phyloP scores from a whole-genome alignment of 2,888 invertebrate species.

The Drosophila anomalipes region DNA sequence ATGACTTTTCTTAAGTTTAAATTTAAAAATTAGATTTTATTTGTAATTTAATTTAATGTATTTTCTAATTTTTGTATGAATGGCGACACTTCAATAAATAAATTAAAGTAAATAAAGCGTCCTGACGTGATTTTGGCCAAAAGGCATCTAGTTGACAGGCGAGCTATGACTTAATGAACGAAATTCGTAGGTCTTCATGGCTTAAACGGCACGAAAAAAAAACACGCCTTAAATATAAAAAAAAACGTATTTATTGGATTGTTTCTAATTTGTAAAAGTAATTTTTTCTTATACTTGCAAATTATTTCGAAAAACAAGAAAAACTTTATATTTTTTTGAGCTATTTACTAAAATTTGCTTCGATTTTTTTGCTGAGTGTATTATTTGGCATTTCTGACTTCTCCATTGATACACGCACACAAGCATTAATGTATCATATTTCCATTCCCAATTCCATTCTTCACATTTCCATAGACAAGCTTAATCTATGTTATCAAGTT shows the following conservation, averaged over 20 bases:
- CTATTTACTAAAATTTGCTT: not conserved
- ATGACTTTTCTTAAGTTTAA: not conserved
- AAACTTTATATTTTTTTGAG: not conserved
- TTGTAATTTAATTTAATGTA: not conserved
- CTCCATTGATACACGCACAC: not conserved
- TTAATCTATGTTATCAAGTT: not conserved
- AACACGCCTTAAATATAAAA: slow-evolving; percentile 26
- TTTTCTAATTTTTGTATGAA: not conserved
- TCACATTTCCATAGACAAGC: not conserved
- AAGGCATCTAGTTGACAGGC: slow-evolving; percentile 20
- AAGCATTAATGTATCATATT: slow-evolving; percentile 7
- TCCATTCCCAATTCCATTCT: not conserved
- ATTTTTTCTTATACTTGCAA: not conserved
- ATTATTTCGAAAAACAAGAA: not conserved
- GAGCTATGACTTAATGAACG: slow-evolving; percentile 40
- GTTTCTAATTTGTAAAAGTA: not conserved
- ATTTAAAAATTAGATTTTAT: not conserved
- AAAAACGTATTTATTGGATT: not conserved
- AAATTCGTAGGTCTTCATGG: slow-evolving; percentile 14
- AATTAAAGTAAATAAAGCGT: slow-evolving; percentile 20
- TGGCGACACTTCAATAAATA: not conserved
- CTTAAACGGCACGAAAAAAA: slow-evolving; percentile 1
- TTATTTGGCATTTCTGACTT: not conserved
- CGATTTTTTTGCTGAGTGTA: not conserved
- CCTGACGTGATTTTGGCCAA: slow-evolving; percentile 46